phyloP scores from a whole-genome alignment of 2,888 invertebrate genomes.

The Ornithoptera priamus region DNA sequence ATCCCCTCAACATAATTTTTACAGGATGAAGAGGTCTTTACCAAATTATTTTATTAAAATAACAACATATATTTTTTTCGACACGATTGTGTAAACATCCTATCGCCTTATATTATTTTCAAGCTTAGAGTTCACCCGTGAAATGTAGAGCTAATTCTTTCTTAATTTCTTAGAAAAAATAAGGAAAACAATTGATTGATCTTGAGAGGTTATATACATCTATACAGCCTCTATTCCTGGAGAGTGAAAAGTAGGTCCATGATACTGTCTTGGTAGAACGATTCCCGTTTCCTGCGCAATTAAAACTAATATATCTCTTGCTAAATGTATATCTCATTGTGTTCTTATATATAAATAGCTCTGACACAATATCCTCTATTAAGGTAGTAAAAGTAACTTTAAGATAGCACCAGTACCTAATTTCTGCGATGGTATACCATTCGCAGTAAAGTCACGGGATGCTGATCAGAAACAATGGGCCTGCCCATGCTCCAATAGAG shows the following conservation, averaged over 20 bases:
- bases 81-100: background rate
- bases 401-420: background rate
- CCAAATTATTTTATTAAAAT: background rate
- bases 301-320: too few relatives aligned
- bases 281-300: too few relatives aligned
- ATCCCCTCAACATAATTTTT: too few relatives aligned
- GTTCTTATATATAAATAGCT: background rate
- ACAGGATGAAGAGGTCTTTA: background rate
- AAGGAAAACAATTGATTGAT: too few relatives aligned
- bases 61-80: background rate
- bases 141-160: too few relatives aligned
- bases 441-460: constrained; percentile 55
- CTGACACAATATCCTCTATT: constrained; percentile 1
- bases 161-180: background rate
- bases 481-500: constrained; percentile 71
- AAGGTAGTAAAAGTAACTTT: background rate
- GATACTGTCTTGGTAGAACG: too few relatives aligned
- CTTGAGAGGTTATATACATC: too few relatives aligned
- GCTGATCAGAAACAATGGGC: constrained; percentile 59
- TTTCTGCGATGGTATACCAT: constrained; percentile 40
- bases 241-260: too few relatives aligned
- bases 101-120: background rate
- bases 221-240: too few relatives aligned
- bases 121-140: too few relatives aligned
- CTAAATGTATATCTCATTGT: background rate